Conservation (phyloP, 2,113 vertebrate species). For the Oncorhynchus masou region DNA sequence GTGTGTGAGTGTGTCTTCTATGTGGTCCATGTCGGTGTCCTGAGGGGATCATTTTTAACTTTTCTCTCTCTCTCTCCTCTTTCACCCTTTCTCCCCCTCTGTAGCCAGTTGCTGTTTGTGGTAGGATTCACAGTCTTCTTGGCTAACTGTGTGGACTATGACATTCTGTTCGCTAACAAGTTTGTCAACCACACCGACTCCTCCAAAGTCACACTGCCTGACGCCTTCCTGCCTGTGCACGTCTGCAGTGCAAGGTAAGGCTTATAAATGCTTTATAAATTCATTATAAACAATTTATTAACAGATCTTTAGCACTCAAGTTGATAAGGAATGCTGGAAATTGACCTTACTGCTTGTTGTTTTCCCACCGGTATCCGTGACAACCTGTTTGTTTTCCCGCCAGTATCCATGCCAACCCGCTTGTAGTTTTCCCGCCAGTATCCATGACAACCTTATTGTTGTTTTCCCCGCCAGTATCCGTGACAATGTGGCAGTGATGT, state of each 20-base stretch:
- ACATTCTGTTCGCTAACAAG: constrained; percentile 98
- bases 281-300: background rate
- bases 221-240: constrained; percentile 87
- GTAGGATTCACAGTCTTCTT: constrained; percentile 97
- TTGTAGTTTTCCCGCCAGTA: too few species aligned
- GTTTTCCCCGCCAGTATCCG: constrained; percentile 77
- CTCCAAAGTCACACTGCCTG: constrained; percentile 92
- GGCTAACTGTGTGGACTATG: constrained; percentile 96
- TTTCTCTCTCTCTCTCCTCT: background rate
- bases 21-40: too few species aligned
- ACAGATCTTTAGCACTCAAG: too few species aligned
- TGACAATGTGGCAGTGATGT: constrained; percentile 88
- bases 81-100: constrained; percentile 8
- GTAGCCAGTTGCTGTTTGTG: constrained; percentile 96
- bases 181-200: constrained; percentile 92
- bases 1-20: background rate
- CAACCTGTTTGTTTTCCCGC: constrained; percentile 63
- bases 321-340: too few species aligned
- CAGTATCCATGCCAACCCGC: background rate
- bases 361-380: constrained; percentile 81
- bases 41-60: background rate
- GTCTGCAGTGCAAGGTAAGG: constrained; percentile 88
- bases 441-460: too few species aligned
- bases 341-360: background rate
- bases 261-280: background rate